phyloP scores from a whole-genome alignment of 2,797 vertebrate genomes.

The Pseudotriccus pelzelni region DNA sequence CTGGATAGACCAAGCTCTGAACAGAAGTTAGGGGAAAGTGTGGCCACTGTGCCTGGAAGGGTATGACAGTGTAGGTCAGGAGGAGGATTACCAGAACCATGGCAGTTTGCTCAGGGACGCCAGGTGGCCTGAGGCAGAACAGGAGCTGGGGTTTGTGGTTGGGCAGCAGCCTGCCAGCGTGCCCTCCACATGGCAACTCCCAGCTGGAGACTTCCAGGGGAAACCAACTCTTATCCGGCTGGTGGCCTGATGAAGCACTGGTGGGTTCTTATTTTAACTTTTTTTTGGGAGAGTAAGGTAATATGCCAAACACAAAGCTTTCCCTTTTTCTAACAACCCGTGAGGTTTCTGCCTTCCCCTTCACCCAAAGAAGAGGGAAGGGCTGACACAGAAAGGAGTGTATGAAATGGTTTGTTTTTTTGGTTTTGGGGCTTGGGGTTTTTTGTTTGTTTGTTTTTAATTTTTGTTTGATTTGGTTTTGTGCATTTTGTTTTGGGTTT shows the following conservation, averaged over 20 bases:
- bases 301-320: background rate
- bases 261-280: background rate
- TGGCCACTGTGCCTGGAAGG: background rate
- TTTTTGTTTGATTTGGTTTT: background rate
- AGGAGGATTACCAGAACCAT: background rate
- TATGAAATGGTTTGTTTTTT: background rate
- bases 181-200: rapidly evolving
- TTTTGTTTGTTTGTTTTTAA: too few relatives aligned
- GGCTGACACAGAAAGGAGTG: background rate
- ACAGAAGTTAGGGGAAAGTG: background rate
- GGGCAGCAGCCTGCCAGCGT: background rate
- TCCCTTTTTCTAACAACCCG: background rate
- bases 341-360: background rate
- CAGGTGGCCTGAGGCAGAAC: background rate
- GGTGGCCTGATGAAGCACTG: background rate
- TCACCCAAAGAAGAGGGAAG: background rate
- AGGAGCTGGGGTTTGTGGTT: rapidly evolving
- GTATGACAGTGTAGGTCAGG: background rate
- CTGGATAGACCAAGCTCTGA: background rate
- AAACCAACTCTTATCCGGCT: background rate
- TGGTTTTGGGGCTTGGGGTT: background rate
- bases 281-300: background rate
- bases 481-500: background rate
- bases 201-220: background rate
- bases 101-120: background rate